Percentiles rank a stretch among this genome's conserved stretches.
Conservation (phyloP, 1,140 invertebrate genomes). For the Battus philenor region DNA sequence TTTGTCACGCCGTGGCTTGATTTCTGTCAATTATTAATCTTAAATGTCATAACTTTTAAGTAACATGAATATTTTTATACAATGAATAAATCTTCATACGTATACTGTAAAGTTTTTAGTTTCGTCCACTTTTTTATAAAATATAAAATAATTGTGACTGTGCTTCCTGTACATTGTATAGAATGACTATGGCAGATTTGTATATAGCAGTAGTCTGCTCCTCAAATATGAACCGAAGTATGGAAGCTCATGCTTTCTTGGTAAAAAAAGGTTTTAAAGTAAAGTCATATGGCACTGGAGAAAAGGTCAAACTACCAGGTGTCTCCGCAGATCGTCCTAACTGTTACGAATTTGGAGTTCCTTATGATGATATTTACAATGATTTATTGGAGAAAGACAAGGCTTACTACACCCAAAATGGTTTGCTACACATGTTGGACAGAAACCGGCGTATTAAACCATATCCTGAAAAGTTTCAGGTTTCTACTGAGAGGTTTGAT, state of each 20-base stretch:
- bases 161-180: background rate
- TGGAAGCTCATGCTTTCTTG: conserved; percentile 98
- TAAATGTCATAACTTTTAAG: background rate
- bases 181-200: conserved; percentile 74
- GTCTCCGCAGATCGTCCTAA: conserved; percentile 96
- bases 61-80: conserved; percentile 15
- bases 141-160: too few species aligned
- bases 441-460: conserved; percentile 97
- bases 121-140: too few species aligned
- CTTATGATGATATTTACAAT: conserved; percentile 98
- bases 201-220: conserved; percentile 97
- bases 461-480: conserved; percentile 96
- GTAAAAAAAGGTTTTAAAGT: conserved; percentile 98
- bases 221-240: conserved; percentile 99
- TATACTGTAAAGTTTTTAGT: conserved; percentile 2
- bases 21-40: conserved; percentile 4
- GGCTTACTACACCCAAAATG: conserved; percentile 98
- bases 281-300: conserved; percentile 97
- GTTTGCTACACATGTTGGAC: conserved; percentile 98
- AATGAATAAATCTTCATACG: conserved; percentile 6
- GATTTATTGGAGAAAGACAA: conserved; percentile 94
- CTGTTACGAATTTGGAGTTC: conserved; percentile 97
- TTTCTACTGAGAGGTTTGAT: conserved; percentile 94
- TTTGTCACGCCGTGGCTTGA: conserved; percentile 10
- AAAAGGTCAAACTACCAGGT: conserved; percentile 98